A percentile compares a stretch with the other conserved stretches of the same genome.
Conservation (phyloP, 1,140 invertebrate species). For the Coenobita brevimanus region DNA sequence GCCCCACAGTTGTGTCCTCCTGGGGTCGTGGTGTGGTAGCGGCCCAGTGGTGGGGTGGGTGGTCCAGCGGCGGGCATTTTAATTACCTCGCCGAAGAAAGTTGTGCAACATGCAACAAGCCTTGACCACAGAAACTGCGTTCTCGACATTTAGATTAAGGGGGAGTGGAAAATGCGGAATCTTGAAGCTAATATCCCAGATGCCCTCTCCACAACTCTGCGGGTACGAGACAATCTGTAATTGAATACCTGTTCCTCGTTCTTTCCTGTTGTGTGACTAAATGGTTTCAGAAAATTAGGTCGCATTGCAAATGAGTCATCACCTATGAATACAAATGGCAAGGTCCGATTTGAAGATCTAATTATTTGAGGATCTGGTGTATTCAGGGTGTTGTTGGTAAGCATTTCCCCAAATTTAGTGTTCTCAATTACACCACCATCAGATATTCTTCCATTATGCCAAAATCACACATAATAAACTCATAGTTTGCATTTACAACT, state of each 20-base stretch:
- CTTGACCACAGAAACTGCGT: too few species aligned
- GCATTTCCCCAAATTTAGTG: neutral
- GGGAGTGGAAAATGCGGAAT: conserved; percentile 16
- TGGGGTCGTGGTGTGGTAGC: too few species aligned
- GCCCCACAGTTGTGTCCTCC: too few species aligned
- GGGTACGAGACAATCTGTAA: conserved; percentile 7
- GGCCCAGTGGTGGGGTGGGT: too few species aligned
- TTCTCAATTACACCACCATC: conserved; percentile 30
- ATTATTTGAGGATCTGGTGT: neutral
- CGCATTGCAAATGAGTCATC: conserved; percentile 24
- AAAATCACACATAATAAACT: neutral
- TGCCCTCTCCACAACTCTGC: neutral
- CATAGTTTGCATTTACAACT: neutral
- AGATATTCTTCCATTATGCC: neutral
- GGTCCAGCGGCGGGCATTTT: too few species aligned
- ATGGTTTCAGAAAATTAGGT: conserved; percentile 3
- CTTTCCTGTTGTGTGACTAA: neutral
- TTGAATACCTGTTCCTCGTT: neutral
- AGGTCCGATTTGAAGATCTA: neutral
- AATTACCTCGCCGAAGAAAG: too few species aligned
- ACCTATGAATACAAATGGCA: conserved; percentile 9
- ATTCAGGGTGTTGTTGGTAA: neutral
- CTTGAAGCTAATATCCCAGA: conserved; percentile 19
- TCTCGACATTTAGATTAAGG: too few species aligned
- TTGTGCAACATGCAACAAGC: too few species aligned